Evolutionary conservation across 2,888 invertebrate species (phyloP).

Genomic region (Omphaloscelis lunosa): DNA sequence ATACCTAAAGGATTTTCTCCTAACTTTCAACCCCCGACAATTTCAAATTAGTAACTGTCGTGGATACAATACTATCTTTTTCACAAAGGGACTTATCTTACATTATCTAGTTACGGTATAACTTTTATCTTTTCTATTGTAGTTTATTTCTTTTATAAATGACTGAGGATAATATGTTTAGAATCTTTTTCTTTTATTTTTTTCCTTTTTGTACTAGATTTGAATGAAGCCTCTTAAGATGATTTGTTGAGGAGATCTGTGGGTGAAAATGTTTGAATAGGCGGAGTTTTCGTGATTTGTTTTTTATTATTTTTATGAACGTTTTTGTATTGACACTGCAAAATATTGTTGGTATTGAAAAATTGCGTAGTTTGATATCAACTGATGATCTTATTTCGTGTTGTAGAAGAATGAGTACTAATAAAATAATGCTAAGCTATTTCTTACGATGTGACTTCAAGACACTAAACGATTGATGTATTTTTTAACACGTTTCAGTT

Average conservation of each 20-base stretch:
- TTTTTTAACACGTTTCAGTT: neutral
- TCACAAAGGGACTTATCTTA: constrained; percentile 49
- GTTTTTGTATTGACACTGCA: constrained; percentile 17
- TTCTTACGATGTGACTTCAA: neutral
- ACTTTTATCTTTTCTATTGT: constrained; percentile 60
- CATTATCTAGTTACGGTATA: constrained; percentile 24
- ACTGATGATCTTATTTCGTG: neutral
- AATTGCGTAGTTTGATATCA: neutral
- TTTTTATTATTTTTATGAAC: neutral
- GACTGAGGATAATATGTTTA: constrained; percentile 50
- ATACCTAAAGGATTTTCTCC: neutral
- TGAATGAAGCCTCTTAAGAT: constrained; percentile 27
- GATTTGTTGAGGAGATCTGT: constrained; percentile 41
- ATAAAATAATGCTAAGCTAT: neutral
- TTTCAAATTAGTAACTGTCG: constrained; percentile 62
- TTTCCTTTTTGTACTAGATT: constrained; percentile 32
- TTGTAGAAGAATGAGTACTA: neutral
- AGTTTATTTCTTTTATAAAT: constrained; percentile 57
- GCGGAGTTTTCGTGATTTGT: constrained; percentile 7
- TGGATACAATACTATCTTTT: constrained; percentile 50
- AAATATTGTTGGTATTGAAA: neutral
- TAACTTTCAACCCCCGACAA: constrained; percentile 10
- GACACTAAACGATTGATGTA: neutral
- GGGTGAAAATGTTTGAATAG: constrained; percentile 18
- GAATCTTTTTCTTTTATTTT: constrained; percentile 19